These are phyloP conservation scores for Maccullochella peelii DNA, from an alignment of 2,113 vertebrate genomes.

Conservation along the genomic window DNA sequence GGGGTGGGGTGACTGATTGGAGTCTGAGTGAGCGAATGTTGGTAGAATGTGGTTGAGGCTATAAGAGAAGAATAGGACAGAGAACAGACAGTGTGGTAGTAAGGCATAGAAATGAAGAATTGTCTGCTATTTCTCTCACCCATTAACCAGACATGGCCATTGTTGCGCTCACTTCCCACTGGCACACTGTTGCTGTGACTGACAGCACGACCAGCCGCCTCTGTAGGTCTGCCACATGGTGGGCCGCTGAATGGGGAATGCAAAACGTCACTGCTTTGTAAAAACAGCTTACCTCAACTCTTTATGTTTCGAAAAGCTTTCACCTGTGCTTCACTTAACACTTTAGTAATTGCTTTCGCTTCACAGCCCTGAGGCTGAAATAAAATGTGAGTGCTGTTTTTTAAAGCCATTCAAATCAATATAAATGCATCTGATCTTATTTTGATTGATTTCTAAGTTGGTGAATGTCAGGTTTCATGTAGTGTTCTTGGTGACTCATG, in stretches of 20 bases:
- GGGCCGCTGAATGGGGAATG: constrained; percentile 74
- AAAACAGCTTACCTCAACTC: constrained; percentile 74
- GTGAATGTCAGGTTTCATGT: constrained; percentile 62
- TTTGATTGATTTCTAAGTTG: constrained; percentile 60
- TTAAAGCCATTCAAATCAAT: constrained; percentile 22
- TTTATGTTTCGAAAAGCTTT: constrained; percentile 55
- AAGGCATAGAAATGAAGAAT: constrained; percentile 72
- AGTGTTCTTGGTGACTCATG: constrained; percentile 14
- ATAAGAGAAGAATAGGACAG: constrained; percentile 61
- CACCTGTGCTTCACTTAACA: constrained; percentile 68
- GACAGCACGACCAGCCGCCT: constrained; percentile 79
- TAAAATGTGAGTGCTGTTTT: constrained; percentile 36
- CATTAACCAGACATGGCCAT: constrained; percentile 81
- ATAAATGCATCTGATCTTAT: constrained; percentile 32
- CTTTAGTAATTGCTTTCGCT: constrained; percentile 44
- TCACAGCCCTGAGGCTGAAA: constrained; percentile 20
- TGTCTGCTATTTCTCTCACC: constrained; percentile 77
- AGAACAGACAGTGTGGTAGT: constrained; percentile 71
- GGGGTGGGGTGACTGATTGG: constrained; percentile 74
- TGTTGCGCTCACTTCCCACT: constrained; percentile 79
- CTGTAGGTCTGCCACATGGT: constrained; percentile 79
- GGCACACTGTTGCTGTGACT: constrained; percentile 79
- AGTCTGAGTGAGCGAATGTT: constrained; percentile 58
- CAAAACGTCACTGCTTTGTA: constrained; percentile 66
- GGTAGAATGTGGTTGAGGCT: constrained; percentile 65